Percentiles rank a stretch among this genome's conserved stretches.
Conservation (phyloP, 2,797 vertebrate genomes). For the Limnodromus scolopaceus region DNA sequence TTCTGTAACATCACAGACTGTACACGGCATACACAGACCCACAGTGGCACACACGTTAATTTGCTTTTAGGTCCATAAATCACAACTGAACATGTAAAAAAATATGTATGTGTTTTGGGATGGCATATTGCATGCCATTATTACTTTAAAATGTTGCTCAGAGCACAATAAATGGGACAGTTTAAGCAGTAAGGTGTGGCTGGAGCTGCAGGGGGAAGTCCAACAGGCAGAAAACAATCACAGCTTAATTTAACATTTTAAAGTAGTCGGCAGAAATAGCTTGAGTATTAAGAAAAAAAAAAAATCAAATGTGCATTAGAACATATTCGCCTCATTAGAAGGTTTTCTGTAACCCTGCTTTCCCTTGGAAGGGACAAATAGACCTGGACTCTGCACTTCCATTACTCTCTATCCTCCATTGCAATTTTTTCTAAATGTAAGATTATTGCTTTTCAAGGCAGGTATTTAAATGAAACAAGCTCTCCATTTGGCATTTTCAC, state of each 20-base stretch:
- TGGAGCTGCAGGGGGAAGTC: not conserved
- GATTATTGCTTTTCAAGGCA: conserved; percentile 52
- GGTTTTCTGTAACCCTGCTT: not conserved
- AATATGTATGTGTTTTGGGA: fast-evolving
- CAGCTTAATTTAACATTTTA: conserved; percentile 10
- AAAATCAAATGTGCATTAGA: not conserved
- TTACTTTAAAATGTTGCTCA: not conserved
- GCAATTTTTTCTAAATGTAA: conserved; percentile 35
- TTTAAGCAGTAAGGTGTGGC: not conserved
- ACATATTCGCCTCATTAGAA: not conserved
- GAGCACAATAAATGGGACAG: not conserved
- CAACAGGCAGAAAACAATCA: conserved; percentile 27
- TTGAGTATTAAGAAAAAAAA: not conserved
- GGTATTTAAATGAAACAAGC: conserved; percentile 54
- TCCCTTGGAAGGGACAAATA: conserved; percentile 1
- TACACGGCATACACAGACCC: not conserved
- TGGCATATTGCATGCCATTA: not conserved
- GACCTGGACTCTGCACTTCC: not conserved
- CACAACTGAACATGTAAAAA: not conserved
- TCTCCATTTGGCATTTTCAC: conserved; percentile 43
- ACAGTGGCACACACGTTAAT: not conserved
- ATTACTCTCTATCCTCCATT: not conserved
- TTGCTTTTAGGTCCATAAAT: not conserved
- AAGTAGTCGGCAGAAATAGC: conserved; percentile 3
- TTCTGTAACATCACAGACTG: not conserved